Percentiles rank a stretch among this genome's conserved stretches.
Conservation (phyloP, 1,140 invertebrate genomes). For the Delia radicum region DNA sequence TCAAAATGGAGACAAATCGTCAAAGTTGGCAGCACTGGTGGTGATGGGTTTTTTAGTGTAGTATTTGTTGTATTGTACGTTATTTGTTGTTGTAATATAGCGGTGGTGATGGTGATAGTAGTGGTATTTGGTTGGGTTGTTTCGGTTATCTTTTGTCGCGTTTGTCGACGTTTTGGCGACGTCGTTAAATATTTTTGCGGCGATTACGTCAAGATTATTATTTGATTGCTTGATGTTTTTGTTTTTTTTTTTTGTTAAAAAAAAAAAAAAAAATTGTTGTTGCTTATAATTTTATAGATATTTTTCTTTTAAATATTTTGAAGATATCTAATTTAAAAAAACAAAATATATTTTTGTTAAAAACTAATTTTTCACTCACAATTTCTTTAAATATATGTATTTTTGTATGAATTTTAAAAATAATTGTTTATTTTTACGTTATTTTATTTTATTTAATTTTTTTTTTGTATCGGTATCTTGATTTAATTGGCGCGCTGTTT, state of each 20-base stretch:
- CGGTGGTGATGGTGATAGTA: constrained; percentile 28
- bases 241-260: neutral
- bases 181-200: constrained; percentile 33
- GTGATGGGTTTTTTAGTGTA: constrained; percentile 5
- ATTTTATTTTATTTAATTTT: too few species aligned
- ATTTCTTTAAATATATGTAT: neutral
- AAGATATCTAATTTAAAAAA: neutral
- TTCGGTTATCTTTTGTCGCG: constrained; percentile 18
- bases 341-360: neutral
- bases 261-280: neutral
- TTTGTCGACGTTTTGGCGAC: constrained; percentile 19
- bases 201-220: constrained; percentile 53
- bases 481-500: constrained; percentile 7
- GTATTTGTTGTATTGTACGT: neutral
- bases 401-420: neutral
- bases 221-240: constrained; percentile 33
- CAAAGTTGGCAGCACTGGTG: too few species aligned
- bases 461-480: neutral
- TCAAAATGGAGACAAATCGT: too few species aligned
- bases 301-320: neutral
- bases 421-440: neutral
- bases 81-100: neutral
- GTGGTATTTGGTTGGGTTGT: constrained; percentile 18
- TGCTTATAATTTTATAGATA: neutral
- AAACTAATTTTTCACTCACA: constrained; percentile 8